These are phyloP conservation scores for Xanthorhoe spadicearia DNA, from an alignment of 2,888 invertebrate genomes.

Conservation along the genomic window DNA sequence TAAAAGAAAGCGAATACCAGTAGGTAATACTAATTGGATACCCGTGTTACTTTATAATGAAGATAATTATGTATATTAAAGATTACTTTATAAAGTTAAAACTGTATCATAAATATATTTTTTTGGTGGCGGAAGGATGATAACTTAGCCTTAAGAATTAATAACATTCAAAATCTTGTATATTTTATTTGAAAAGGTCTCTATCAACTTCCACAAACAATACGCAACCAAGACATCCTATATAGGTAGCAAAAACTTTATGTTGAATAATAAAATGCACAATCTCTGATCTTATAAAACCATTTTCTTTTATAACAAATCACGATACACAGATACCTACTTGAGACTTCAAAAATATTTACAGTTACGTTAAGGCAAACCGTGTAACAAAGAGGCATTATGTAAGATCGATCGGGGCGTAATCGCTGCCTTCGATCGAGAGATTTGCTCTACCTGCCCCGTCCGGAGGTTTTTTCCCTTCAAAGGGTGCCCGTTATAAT, in stretches of 20 bases:
- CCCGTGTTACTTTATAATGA: not conserved
- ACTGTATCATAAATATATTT: too few relatives aligned
- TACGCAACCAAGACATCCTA: not conserved
- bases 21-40: not conserved
- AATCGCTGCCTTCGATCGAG: constrained; percentile 73
- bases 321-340: constrained; percentile 31
- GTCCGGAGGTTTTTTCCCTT: constrained; percentile 67
- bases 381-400: constrained; percentile 65
- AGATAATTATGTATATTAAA: not conserved
- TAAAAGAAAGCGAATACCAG: not conserved
- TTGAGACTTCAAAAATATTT: constrained; percentile 48
- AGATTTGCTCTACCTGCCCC: constrained; percentile 79
- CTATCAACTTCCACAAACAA: not conserved
- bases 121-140: too few relatives aligned
- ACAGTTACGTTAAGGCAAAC: constrained; percentile 67
- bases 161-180: not conserved
- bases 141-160: not conserved
- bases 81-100: too few relatives aligned
- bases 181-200: not conserved
- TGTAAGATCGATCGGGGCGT: constrained; percentile 67
- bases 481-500: constrained; percentile 79
- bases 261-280: constrained; percentile 16
- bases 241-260: constrained; percentile 8
- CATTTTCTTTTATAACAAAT: constrained; percentile 25
- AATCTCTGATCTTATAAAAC: constrained; percentile 27